phyloP scores from a whole-genome alignment of 2,113 vertebrate genomes.

The Megaleporinus macrocephalus region DNA sequence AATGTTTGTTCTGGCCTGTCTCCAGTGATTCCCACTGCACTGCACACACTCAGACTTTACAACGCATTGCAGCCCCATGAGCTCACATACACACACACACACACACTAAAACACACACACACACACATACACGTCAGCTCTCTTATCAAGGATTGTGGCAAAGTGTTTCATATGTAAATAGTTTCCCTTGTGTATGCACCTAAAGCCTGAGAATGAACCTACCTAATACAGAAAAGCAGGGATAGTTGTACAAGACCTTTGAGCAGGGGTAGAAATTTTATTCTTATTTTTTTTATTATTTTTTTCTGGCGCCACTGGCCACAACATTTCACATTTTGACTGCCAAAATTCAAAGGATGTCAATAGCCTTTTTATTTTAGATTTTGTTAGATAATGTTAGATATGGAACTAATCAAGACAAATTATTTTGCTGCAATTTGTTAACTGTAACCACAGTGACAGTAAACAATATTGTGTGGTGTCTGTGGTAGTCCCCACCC shows the following conservation, averaged over 20 bases:
- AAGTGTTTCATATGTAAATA: constrained; percentile 43
- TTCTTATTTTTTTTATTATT: too few relatives aligned
- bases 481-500: too few relatives aligned
- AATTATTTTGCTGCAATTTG: too few relatives aligned
- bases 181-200: constrained; percentile 3
- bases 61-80: constrained; percentile 23
- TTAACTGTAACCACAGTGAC: too few relatives aligned
- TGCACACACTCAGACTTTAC: constrained; percentile 54
- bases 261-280: too few relatives aligned
- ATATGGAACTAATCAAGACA: too few relatives aligned
- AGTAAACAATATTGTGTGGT: too few relatives aligned
- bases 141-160: constrained; percentile 58
- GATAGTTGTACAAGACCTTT: background rate
- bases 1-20: constrained; percentile 76
- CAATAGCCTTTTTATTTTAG: too few relatives aligned
- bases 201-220: background rate
- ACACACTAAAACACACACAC: constrained; percentile 30
- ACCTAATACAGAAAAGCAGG: background rate
- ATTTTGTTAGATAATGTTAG: too few relatives aligned
- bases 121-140: constrained; percentile 29
- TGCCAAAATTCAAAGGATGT: too few relatives aligned
- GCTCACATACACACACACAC: constrained; percentile 43
- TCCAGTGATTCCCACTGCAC: constrained; percentile 67
- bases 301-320: too few relatives aligned
- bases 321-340: too few relatives aligned